Percentiles rank a stretch among this genome's conserved stretches.
Evolutionary conservation across 2,113 vertebrate genomes (phyloP).

Genomic region (Microtus montanus): DNA sequence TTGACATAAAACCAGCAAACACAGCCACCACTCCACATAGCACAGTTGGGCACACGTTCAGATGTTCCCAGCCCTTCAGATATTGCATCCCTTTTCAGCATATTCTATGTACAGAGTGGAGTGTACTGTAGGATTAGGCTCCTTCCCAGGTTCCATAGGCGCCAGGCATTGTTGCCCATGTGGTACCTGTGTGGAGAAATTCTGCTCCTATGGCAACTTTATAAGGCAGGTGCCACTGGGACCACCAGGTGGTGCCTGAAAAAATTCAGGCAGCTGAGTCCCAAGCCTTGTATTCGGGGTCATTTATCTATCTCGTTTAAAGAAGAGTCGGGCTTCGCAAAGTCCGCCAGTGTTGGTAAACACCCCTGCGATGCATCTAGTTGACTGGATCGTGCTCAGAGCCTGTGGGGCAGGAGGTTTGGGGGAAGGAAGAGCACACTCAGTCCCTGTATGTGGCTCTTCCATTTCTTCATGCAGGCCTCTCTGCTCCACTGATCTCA

Average conservation of each 20-base stretch:
- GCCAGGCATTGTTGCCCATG: background rate
- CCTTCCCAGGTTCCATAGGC: background rate
- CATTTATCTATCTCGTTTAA: no score
- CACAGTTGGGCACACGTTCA: background rate
- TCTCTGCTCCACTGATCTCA: background rate
- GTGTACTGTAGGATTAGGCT: background rate
- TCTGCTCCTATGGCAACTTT: background rate
- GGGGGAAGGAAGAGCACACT: accelerated
- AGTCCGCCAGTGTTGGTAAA: no score
- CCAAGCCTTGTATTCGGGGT: background rate
- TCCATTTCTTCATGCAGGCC: background rate
- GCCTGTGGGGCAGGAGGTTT: background rate
- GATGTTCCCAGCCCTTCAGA: no score
- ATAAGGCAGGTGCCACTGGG: background rate
- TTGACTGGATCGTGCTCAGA: accelerated
- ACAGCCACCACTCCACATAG: background rate
- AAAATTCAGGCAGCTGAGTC: background rate
- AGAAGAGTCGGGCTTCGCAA: background rate
- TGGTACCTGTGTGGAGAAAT: background rate
- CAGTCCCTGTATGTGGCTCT: no score
- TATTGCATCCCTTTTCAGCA: background rate
- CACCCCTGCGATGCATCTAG: accelerated
- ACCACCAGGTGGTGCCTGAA: background rate
- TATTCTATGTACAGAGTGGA: background rate
- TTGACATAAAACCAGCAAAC: background rate